Conservation (phyloP, 2,888 invertebrate genomes). For the Plemyria rubiginata region DNA sequence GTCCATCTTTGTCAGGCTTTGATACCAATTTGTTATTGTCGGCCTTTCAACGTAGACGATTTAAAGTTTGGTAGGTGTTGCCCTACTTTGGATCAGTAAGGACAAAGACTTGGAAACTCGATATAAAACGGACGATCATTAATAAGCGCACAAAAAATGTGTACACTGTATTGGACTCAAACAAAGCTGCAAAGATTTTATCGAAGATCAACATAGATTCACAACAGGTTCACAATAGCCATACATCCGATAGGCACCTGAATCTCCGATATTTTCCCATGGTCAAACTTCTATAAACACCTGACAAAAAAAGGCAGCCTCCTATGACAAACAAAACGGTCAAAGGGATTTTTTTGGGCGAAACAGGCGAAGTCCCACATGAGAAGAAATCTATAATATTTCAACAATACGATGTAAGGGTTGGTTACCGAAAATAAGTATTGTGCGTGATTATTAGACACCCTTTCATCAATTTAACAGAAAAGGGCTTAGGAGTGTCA, state of each 20-base stretch:
- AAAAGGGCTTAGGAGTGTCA: conserved; percentile 82
- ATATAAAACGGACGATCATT: conserved; percentile 40
- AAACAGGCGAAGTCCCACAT: conserved; percentile 75
- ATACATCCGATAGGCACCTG: conserved; percentile 77
- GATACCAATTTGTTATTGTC: conserved; percentile 84
- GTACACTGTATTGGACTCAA: conserved; percentile 47
- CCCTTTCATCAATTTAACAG: conserved; percentile 80
- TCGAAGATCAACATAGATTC: conserved; percentile 54
- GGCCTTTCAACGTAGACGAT: conserved; percentile 78
- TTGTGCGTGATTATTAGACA: conserved; percentile 77
- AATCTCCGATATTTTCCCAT: conserved; percentile 82
- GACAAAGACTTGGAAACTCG: conserved; percentile 34
- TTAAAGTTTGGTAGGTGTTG: conserved; percentile 80
- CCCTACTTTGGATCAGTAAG: conserved; percentile 63
- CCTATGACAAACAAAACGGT: conserved; percentile 81
- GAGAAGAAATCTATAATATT: conserved; percentile 75
- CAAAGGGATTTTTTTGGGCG: conserved; percentile 77
- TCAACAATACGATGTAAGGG: conserved; percentile 71
- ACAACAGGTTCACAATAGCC: conserved; percentile 76
- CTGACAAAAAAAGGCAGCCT: conserved; percentile 76
- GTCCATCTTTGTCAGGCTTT: conserved; percentile 84
- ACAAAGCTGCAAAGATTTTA: conserved; percentile 66
- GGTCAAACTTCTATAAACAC: conserved; percentile 82
- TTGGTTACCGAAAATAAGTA: conserved; percentile 75
- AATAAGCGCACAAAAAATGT: conserved; percentile 43